phyloP scores from a whole-genome alignment of 1,140 invertebrate genomes.

The Leptinotarsa texana region DNA sequence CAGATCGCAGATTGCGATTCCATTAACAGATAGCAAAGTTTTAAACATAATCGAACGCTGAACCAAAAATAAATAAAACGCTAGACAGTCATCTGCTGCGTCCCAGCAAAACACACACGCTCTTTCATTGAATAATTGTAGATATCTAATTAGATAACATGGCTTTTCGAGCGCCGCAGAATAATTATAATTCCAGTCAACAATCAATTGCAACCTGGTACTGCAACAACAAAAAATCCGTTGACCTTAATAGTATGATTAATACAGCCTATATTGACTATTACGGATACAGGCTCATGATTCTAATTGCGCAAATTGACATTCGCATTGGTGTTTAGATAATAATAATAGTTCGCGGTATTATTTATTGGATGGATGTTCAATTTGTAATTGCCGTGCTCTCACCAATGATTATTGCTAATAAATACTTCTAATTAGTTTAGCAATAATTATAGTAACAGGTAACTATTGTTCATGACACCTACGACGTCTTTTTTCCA shows the following conservation, averaged over 20 bases:
- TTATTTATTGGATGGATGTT: constrained; percentile 12
- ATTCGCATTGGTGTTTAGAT: constrained; percentile 11
- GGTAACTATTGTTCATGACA: constrained; percentile 7
- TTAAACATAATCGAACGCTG: too few species aligned
- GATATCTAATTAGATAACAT: not conserved
- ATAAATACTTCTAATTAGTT: constrained; percentile 11
- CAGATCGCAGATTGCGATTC: too few species aligned
- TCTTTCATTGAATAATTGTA: constrained; percentile 1
- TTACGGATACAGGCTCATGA: not conserved
- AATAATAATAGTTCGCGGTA: constrained; percentile 10
- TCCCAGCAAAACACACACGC: not conserved
- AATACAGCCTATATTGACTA: not conserved
- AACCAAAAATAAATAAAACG: not conserved
- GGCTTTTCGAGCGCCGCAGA: not conserved
- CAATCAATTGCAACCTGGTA: constrained; percentile 3
- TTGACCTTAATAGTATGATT: constrained; percentile 4
- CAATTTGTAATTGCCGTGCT: constrained; percentile 7
- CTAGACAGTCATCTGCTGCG: not conserved
- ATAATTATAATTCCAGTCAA: constrained; percentile 1
- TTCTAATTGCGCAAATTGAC: constrained; percentile 17
- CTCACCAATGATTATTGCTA: constrained; percentile 17
- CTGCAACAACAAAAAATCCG: not conserved
- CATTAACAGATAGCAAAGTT: too few species aligned
- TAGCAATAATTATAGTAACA: not conserved
- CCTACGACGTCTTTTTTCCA: constrained; percentile 3